Conservation (phyloP, 2,888 invertebrate genomes). For the Campoplex capitator region DNA sequence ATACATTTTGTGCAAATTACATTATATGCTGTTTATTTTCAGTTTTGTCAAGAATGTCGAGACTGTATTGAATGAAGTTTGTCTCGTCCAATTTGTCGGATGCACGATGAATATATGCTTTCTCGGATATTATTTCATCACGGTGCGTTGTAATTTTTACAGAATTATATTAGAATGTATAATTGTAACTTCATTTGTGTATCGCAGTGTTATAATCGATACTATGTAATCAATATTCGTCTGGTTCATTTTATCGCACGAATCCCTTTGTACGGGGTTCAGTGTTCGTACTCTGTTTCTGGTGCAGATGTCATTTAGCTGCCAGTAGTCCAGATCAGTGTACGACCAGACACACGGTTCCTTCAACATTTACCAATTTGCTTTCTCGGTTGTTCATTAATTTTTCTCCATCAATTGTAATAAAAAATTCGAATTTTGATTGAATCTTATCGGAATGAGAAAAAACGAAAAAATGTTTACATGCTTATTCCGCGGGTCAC, state of each 20-base stretch:
- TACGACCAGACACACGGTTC: slow-evolving; percentile 16
- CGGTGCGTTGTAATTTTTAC: slow-evolving; percentile 71
- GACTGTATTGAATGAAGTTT: slow-evolving; percentile 76
- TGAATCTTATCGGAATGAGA: no score
- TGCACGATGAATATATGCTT: slow-evolving; percentile 81
- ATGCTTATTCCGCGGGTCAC: no score
- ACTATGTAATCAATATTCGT: not conserved
- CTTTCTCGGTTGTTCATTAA: not conserved
- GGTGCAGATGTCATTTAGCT: not conserved
- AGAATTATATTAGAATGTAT: not conserved
- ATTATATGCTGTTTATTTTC: not conserved
- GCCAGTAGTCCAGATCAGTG: slow-evolving; percentile 15
- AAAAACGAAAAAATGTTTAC: not conserved
- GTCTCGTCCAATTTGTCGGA: slow-evolving; percentile 79
- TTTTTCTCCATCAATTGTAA: no score
- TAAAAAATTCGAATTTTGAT: no score
- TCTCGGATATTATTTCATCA: slow-evolving; percentile 79
- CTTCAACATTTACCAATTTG: no score
- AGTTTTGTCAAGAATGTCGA: slow-evolving; percentile 78
- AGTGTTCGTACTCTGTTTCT: no score
- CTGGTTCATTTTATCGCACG: no score
- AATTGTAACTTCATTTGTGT: no score
- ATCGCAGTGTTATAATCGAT: no score
- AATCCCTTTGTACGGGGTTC: no score
- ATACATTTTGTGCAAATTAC: not conserved